Conservation (phyloP, 2,888 invertebrate species). For the Cyclophora albipunctata region DNA sequence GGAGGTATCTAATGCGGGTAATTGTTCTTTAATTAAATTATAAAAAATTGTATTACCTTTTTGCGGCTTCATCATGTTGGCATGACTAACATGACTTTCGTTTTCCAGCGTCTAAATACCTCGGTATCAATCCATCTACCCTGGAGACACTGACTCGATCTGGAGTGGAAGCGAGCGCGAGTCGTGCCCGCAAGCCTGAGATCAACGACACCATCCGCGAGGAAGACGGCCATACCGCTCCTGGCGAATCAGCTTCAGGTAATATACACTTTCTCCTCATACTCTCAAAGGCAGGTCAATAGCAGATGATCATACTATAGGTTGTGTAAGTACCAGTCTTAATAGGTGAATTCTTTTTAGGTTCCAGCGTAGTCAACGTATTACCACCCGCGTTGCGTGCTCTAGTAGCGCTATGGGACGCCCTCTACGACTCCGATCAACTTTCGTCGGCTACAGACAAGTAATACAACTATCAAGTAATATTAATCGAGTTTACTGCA, state of each 20-base stretch:
- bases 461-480: constrained; percentile 23
- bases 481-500: neutral
- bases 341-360: neutral
- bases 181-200: constrained; percentile 73
- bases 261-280: too few species aligned
- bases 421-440: constrained; percentile 77
- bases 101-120: constrained; percentile 66
- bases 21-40: neutral
- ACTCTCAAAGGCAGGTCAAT: too few species aligned
- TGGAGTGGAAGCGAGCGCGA: constrained; percentile 86
- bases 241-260: too few species aligned
- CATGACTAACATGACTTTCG: too few species aligned
- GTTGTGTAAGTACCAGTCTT: too few species aligned
- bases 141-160: constrained; percentile 85
- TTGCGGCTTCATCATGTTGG: too few species aligned
- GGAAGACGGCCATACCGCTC: constrained; percentile 43
- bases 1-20: constrained; percentile 82
- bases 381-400: constrained; percentile 92
- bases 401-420: constrained; percentile 93
- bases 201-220: constrained; percentile 66
- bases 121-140: constrained; percentile 86
- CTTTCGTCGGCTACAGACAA: constrained; percentile 53
- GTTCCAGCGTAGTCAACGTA: constrained; percentile 78
- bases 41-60: too few species aligned
- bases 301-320: too few species aligned